Conservation (phyloP, 2,113 vertebrate species). For the Cottus gobio region DNA sequence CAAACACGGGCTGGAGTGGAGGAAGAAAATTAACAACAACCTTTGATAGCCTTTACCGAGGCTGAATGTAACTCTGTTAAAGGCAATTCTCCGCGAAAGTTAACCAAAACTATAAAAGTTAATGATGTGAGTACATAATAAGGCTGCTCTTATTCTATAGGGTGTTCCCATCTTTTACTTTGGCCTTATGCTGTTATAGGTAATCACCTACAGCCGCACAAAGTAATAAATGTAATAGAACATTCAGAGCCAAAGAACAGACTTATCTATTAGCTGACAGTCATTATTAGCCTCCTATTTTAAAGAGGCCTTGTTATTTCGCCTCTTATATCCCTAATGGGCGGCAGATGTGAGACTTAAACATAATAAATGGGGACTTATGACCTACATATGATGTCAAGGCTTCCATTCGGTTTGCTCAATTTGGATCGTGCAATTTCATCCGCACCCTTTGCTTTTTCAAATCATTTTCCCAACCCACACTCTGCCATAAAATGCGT, state of each 20-base stretch:
- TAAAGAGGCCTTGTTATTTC: slow-evolving; percentile 28
- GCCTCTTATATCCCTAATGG: slow-evolving; percentile 39
- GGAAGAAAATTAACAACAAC: slow-evolving; percentile 68
- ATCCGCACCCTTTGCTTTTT: slow-evolving; percentile 49
- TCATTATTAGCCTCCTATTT: slow-evolving; percentile 24
- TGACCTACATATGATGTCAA: slow-evolving; percentile 75
- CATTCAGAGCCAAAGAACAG: slow-evolving; percentile 20
- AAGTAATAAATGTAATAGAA: slow-evolving; percentile 45
- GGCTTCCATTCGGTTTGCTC: slow-evolving; percentile 55
- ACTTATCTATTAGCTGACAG: slow-evolving; percentile 9
- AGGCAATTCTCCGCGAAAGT: slow-evolving; percentile 66
- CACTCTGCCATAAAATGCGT: slow-evolving; percentile 62
- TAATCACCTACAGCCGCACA: slow-evolving; percentile 40
- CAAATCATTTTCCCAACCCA: slow-evolving; percentile 71
- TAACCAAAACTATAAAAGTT: slow-evolving; percentile 67
- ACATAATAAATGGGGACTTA: slow-evolving; percentile 60
- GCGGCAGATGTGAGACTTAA: slow-evolving; percentile 29
- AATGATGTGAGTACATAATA: slow-evolving; percentile 71
- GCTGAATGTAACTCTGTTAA: slow-evolving; percentile 53
- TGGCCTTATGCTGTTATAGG: slow-evolving; percentile 43
- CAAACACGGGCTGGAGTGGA: slow-evolving; percentile 36
- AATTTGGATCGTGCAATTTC: slow-evolving; percentile 66
- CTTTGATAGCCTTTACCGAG: slow-evolving; percentile 71
- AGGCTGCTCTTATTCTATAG: slow-evolving; percentile 65
- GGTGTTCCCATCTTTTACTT: slow-evolving; percentile 54